Evolutionary conservation across 1,140 invertebrate species (phyloP).

Genomic region (Sycophila sp.): DNA sequence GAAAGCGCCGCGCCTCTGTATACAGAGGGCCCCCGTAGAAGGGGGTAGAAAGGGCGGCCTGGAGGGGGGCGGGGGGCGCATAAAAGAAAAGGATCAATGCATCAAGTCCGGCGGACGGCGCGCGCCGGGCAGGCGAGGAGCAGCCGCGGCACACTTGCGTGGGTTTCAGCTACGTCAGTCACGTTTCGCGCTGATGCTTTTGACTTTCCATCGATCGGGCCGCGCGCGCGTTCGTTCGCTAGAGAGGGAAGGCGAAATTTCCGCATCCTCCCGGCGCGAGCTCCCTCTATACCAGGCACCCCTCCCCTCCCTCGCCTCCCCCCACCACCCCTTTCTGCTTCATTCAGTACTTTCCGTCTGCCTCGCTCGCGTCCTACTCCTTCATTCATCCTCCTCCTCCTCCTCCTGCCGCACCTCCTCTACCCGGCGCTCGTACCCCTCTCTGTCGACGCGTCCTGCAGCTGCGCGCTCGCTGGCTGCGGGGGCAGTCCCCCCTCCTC

Average conservation of each 20-base stretch:
- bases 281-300: background rate
- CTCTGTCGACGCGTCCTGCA: background rate
- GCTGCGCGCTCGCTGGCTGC: background rate
- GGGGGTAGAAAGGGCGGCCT: background rate
- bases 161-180: constrained; percentile 2
- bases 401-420: background rate
- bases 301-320: background rate
- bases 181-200: constrained; percentile 20
- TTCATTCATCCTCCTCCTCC: constrained; percentile 6
- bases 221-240: no score
- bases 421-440: no score
- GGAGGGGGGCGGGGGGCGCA: background rate
- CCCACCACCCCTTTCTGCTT: background rate
- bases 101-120: background rate
- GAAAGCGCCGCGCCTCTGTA: no score
- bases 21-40: no score
- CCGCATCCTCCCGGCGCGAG: background rate
- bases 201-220: constrained; percentile 19
- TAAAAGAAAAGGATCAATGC: constrained; percentile 1
- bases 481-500: no score
- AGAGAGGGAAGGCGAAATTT: constrained; percentile 13
- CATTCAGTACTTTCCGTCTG: constrained; percentile 2
- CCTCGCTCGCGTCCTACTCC: background rate
- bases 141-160: background rate
- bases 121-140: no score